These are phyloP conservation scores for Congeria kusceri DNA, from an alignment of 2,888 invertebrate genomes.

Conservation along the genomic window DNA sequence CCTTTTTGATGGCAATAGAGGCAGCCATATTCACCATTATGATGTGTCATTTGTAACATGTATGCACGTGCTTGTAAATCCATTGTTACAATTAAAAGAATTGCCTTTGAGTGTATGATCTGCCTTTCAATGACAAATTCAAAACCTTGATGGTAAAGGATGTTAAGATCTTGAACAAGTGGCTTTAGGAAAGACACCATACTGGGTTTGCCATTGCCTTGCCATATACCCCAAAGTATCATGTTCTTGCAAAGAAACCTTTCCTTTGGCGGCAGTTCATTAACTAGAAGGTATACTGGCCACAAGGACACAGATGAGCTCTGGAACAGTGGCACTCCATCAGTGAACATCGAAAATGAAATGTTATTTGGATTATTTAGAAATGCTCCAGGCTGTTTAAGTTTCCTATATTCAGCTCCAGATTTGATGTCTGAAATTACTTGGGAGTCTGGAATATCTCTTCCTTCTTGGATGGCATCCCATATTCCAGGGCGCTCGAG, in stretches of 20 bases:
- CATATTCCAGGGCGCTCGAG: slow-evolving; percentile 29
- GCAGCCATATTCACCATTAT: slow-evolving; percentile 57
- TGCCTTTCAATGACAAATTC: neutral
- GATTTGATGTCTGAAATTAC: slow-evolving; percentile 37
- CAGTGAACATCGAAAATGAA: slow-evolving; percentile 31
- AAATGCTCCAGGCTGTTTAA: slow-evolving; percentile 37
- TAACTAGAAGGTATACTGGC: slow-evolving; percentile 51
- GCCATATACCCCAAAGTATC: slow-evolving; percentile 38
- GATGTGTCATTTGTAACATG: slow-evolving; percentile 52
- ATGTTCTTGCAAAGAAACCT: slow-evolving; percentile 44
- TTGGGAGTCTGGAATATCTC: neutral
- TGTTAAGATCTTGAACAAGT: slow-evolving; percentile 29
- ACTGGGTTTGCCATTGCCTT: slow-evolving; percentile 25
- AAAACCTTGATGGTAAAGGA: slow-evolving; percentile 24
- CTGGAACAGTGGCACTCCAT: slow-evolving; percentile 43
- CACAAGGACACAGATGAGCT: slow-evolving; percentile 38
- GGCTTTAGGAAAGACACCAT: slow-evolving; percentile 50
- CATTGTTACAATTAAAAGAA: slow-evolving; percentile 24
- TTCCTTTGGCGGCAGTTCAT: slow-evolving; percentile 42
- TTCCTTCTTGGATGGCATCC: slow-evolving; percentile 13
- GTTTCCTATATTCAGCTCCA: slow-evolving; percentile 33
- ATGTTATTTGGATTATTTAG: slow-evolving; percentile 20
- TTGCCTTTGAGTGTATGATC: slow-evolving; percentile 3
- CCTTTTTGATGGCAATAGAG: slow-evolving; percentile 20
- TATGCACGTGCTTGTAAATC: slow-evolving; percentile 54